Base-by-base conservation (phyloP, 2,113 vertebrate species). In the Melanotaenia duboulayi region DNA sequence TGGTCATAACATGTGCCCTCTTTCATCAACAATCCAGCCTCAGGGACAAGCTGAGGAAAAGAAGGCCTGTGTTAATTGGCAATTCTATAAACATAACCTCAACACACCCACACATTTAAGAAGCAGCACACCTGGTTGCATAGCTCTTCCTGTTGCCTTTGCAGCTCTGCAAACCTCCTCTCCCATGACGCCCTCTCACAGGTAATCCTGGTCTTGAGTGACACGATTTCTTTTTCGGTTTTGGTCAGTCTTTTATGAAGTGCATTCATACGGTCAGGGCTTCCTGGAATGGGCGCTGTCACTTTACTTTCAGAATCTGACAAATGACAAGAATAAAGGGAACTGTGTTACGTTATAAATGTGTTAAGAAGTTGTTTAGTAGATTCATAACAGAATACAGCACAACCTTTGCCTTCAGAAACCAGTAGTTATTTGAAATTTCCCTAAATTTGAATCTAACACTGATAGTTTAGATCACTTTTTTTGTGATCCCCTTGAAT, bases 101-200 rank as follows among this genome's bases (percentile, higher is more conserved):
- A 60, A 13, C 60, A 39, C 51, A 9, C 11, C 9, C 60, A 13
- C 24, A 57, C 44, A 69, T 4, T 20, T 61, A 22, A 49, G 50
- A 64, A 23, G 23, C 67, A 23, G 23, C 67, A 23, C 65, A 95
- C 95, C 93, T 92, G 71, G 13, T 93, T 83, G 40, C 57, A 83
- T 10, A 96, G 64, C 13, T 83, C 80, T 14, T 93, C 93, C 63
- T 95, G 95, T 52, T 92, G 93, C 74, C 44, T 90, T 69, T 92
- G 92, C 77, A 96, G 90, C 56, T 95, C 93, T 59, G 89, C 68
- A 84, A 95, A 96, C 20, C 90, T 88, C 63, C 77, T 91, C 73
- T 94, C 94, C 95, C 95, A 96, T 62, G 93, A 90, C n/a, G 90
- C 89, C 65, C 90, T 95, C 81, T 96, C 94, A 0, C 90, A 90